Evolutionary conservation across 2,797 vertebrate genomes (phyloP).

Genomic region (Emys orbicularis): DNA sequence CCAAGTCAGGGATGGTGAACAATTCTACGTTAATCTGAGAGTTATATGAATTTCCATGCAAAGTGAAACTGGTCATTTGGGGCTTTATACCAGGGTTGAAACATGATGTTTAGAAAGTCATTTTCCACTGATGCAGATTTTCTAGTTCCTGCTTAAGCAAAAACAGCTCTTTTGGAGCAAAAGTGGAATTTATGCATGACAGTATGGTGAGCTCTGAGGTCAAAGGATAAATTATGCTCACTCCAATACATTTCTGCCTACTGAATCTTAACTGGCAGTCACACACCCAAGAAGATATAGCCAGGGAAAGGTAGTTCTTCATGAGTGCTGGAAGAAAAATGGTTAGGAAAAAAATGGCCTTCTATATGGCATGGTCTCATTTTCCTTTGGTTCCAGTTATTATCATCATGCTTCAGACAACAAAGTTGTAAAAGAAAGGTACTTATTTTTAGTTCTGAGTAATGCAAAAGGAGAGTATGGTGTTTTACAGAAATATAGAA

Average conservation of each 20-base stretch:
- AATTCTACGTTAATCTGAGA: background rate
- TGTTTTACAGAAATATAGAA: background rate
- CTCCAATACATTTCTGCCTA: constrained; percentile 11
- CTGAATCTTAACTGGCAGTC: constrained; percentile 50
- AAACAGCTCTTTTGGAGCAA: constrained; percentile 56
- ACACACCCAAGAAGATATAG: background rate
- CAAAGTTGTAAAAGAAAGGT: background rate
- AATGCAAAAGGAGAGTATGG: fast-evolving
- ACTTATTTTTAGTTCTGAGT: background rate
- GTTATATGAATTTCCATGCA: fast-evolving
- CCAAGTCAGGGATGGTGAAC: background rate
- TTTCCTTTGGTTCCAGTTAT: background rate
- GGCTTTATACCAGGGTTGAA: constrained; percentile 9
- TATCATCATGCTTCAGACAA: background rate
- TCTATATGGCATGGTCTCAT: background rate
- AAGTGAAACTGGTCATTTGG: background rate
- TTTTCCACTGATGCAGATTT: constrained; percentile 1
- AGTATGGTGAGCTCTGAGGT: constrained; percentile 34
- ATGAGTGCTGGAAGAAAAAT: background rate
- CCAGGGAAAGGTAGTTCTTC: background rate
- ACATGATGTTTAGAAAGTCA: constrained; percentile 39
- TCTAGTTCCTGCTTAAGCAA: constrained; percentile 35
- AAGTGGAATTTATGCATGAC: constrained; percentile 60
- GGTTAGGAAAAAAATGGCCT: background rate
- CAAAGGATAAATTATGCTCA: constrained; percentile 55